Evolutionary conservation across 1,140 invertebrate species (phyloP).

Genomic region (Chelonus insularis): DNA sequence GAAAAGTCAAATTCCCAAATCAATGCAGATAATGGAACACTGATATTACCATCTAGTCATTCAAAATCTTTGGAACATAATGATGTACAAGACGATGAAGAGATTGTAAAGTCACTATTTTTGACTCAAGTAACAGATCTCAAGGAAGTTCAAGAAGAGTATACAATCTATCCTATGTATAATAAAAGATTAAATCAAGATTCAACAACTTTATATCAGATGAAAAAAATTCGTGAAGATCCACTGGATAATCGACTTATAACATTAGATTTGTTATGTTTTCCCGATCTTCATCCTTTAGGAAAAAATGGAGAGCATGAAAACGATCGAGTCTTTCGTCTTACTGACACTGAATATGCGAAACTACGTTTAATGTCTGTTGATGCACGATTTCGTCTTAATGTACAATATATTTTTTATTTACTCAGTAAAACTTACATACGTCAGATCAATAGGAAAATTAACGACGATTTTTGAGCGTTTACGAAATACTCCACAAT

Average conservation of each 20-base stretch:
- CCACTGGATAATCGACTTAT: not conserved
- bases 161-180: constrained; percentile 33
- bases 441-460: too few relatives aligned
- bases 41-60: not conserved
- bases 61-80: too few relatives aligned
- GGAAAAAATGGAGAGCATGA: constrained; percentile 17
- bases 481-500: constrained; percentile 19
- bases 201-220: constrained; percentile 17
- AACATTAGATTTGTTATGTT: constrained; percentile 25
- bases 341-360: constrained; percentile 14
- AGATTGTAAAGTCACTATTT: not conserved
- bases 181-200: constrained; percentile 27
- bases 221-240: not conserved
- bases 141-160: constrained; percentile 28
- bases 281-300: constrained; percentile 27
- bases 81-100: too few relatives aligned
- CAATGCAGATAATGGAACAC: not conserved
- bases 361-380: constrained; percentile 17
- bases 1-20: too few relatives aligned
- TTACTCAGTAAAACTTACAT: too few relatives aligned
- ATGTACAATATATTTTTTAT: too few relatives aligned
- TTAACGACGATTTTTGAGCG: constrained; percentile 4
- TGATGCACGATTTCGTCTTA: too few relatives aligned
- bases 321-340: too few relatives aligned
- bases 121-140: constrained; percentile 22